These are phyloP conservation scores for Acromyrmex echinatior DNA, from an alignment of 1,140 invertebrate species.

Conservation along the genomic window DNA sequence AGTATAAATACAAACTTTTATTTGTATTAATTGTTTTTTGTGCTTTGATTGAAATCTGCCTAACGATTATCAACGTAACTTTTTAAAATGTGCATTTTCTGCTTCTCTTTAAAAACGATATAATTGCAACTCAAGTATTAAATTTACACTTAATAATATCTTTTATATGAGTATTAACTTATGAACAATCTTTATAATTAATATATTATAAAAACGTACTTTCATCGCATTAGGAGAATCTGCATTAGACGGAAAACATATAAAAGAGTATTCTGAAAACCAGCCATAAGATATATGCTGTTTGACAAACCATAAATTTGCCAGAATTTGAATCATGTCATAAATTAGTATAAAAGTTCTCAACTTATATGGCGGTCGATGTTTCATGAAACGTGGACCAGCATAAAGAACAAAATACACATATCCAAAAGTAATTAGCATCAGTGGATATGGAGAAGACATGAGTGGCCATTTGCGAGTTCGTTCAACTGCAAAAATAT, in stretches of 20 bases:
- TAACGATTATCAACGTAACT: background rate
- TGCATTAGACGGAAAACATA: background rate
- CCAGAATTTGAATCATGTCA: constrained; percentile 88
- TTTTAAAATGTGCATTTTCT: background rate
- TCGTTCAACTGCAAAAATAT: constrained; percentile 82
- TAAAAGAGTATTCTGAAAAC: constrained; percentile 54
- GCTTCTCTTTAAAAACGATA: background rate
- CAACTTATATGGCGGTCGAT: constrained; percentile 88
- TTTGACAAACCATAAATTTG: constrained; percentile 85
- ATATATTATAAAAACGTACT: constrained; percentile 7
- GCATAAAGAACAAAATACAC: constrained; percentile 85
- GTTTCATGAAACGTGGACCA: constrained; percentile 88
- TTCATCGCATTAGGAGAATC: background rate
- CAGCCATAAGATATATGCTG: constrained; percentile 69
- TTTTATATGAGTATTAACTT: background rate
- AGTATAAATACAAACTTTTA: background rate
- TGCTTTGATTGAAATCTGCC: background rate
- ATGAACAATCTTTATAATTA: background rate
- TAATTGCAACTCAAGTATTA: background rate
- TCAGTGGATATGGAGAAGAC: constrained; percentile 85
- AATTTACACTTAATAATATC: constrained; percentile 11
- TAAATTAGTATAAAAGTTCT: constrained; percentile 88
- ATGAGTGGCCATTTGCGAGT: constrained; percentile 88
- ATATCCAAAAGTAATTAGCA: constrained; percentile 85
- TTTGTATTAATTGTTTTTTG: background rate